Conservation (phyloP, 2,888 invertebrate species). For the Mythimna ferrago region DNA sequence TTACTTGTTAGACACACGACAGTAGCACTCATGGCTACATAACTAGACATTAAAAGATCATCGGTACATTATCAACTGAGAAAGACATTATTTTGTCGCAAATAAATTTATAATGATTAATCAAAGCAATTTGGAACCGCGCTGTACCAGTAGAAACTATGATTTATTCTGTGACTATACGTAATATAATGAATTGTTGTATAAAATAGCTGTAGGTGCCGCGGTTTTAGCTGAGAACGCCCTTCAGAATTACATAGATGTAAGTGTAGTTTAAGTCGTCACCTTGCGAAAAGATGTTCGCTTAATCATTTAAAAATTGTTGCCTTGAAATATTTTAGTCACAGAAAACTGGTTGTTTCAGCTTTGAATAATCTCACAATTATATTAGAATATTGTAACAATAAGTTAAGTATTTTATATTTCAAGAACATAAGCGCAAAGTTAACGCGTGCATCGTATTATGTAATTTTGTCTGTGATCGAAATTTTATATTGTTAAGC, state of each 20-base stretch:
- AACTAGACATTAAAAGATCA: constrained; percentile 15
- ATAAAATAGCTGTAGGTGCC: constrained; percentile 63
- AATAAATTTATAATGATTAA: constrained; percentile 25
- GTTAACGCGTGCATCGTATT: constrained; percentile 83
- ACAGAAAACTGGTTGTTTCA: constrained; percentile 86
- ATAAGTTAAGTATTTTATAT: constrained; percentile 88
- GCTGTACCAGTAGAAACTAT: constrained; percentile 12
- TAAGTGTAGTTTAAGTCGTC: constrained; percentile 64
- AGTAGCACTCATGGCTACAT: constrained; percentile 26
- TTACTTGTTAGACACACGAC: constrained; percentile 12
- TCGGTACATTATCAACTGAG: constrained; percentile 18
- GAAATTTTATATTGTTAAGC: constrained; percentile 89
- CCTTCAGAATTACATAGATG: constrained; percentile 57
- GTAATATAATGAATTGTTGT: constrained; percentile 60
- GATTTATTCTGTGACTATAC: constrained; percentile 58
- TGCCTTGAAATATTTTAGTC: constrained; percentile 85
- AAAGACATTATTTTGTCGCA: constrained; percentile 16
- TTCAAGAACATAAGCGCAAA: constrained; percentile 84
- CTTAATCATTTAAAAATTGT: constrained; percentile 82
- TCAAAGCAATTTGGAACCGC: constrained; percentile 48
- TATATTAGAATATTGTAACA: constrained; percentile 82
- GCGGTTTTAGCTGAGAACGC: constrained; percentile 62
- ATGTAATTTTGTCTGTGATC: constrained; percentile 90
- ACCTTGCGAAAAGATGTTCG: constrained; percentile 77
- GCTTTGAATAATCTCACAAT: constrained; percentile 85